Conservation (phyloP, 1,140 invertebrate species). For the Platorchestia sp. region DNA sequence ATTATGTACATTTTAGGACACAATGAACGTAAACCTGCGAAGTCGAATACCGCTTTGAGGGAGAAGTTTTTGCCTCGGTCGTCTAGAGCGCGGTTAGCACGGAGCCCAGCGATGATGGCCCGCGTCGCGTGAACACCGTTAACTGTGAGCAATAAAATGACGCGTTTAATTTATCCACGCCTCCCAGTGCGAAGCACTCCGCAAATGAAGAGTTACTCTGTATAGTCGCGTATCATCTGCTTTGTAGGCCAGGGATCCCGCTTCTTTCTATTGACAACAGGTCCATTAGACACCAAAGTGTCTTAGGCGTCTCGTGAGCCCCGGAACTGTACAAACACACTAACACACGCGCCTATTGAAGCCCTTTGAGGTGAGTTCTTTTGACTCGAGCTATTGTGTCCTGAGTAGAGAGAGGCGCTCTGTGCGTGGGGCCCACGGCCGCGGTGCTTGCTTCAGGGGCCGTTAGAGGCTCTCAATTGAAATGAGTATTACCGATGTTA, state of each 20-base stretch:
- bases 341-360: conserved; percentile 29
- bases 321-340: conserved; percentile 37
- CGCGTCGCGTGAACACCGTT: not conserved
- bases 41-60: not conserved
- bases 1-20: not conserved
- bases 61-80: not conserved
- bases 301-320: not conserved
- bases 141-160: not conserved
- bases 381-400: not conserved
- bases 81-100: not conserved
- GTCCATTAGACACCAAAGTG: conserved; percentile 42
- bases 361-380: conserved; percentile 7
- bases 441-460: not conserved
- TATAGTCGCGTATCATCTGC: not conserved
- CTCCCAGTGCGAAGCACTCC: not conserved
- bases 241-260: not conserved
- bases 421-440: too few relatives aligned
- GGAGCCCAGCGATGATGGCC: not conserved
- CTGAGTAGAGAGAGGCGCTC: not conserved
- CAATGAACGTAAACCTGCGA: not conserved
- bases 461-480: not conserved
- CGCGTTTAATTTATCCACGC: not conserved
- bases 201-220: not conserved
- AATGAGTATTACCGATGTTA: not conserved
- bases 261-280: not conserved